Conservation (phyloP, 2,888 invertebrate species). For the Pseudococcus longispinus region DNA sequence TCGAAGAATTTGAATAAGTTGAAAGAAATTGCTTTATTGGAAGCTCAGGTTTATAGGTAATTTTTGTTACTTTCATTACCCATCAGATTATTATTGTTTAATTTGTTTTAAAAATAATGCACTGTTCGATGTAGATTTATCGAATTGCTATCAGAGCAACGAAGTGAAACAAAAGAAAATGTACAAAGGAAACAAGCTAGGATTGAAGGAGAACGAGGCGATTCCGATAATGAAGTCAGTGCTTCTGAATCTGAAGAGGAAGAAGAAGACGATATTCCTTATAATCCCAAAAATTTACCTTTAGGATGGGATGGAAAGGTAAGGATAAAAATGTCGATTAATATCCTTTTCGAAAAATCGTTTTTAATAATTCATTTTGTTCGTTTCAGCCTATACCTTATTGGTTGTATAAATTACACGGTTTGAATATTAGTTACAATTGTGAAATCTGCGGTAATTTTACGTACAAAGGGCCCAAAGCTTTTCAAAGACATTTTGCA, state of each 20-base stretch:
- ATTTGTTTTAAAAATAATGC: constrained; percentile 20
- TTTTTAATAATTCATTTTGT: background rate
- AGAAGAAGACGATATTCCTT: constrained; percentile 90
- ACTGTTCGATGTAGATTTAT: constrained; percentile 70
- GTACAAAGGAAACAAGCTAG: constrained; percentile 97
- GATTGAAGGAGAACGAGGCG: constrained; percentile 90
- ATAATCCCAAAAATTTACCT: constrained; percentile 99
- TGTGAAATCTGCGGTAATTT: constrained; percentile 99
- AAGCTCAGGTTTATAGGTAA: constrained; percentile 86
- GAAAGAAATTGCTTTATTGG: constrained; percentile 85
- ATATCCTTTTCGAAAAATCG: background rate
- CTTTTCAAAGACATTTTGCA: constrained; percentile 98
- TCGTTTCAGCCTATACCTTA: constrained; percentile 77
- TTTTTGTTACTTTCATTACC: constrained; percentile 20
- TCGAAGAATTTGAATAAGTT: constrained; percentile 74
- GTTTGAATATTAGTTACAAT: constrained; percentile 96
- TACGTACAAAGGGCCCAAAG: constrained; percentile 98
- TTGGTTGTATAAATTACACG: constrained; percentile 98
- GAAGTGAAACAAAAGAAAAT: constrained; percentile 94
- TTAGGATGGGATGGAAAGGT: constrained; percentile 97
- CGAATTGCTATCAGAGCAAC: constrained; percentile 82
- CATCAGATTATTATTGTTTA: constrained; percentile 45
- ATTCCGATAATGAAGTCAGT: constrained; percentile 88
- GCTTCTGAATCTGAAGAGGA: constrained; percentile 79
- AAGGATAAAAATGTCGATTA: constrained; percentile 58